Evolutionary conservation across 2,113 vertebrate genomes (phyloP), one percentile per base, ranked within the genome.

Genomic region (Petroica traversi): DNA sequence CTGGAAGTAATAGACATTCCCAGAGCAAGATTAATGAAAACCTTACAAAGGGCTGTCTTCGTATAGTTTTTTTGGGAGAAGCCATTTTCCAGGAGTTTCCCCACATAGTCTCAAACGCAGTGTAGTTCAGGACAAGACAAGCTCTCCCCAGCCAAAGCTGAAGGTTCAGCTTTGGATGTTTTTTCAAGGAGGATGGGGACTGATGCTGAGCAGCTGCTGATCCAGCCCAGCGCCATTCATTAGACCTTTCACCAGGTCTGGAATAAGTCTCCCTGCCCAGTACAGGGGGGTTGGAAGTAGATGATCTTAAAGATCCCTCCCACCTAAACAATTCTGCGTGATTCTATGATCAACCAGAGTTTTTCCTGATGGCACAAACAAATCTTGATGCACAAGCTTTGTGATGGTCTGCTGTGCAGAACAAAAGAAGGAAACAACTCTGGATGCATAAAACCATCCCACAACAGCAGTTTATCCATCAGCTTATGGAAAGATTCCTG

Each of bases 1-100:
- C 84, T 94, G 92, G 78, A 89, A 88, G 57, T 4, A 57, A 76
- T 16, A 84, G 61, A 54, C 49, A 11, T 88, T 92, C 79, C 79
- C 49, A 64, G 31, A 78, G 77, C 61, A 48, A 48, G 36, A 63
- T 38, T 81, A 93, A 94, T 62, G 58, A 59, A 57, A 86, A 76
- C 83, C 84, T 69, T 38, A 66, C 0, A 1, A 54, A 58, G 1
- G 1, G 11, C 63, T 1, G 12, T 18, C 55, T 41, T 43, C 26
- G 0, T 20, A 6, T 0, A 2, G 29, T 26, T 91, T 77, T 46
- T 24, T 2, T 3, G 7, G 58, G 49, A 76, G 26, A 79, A 77
- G 18, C 8, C 1, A 1, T 72, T 85, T 84, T 34, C 34, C 55
- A n/a, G 11, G 48, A 26, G 34, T 43, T 89, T 52, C 61, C n/a